phyloP scores from a whole-genome alignment of 2,113 vertebrate species.

The Turdus rufiventris region DNA sequence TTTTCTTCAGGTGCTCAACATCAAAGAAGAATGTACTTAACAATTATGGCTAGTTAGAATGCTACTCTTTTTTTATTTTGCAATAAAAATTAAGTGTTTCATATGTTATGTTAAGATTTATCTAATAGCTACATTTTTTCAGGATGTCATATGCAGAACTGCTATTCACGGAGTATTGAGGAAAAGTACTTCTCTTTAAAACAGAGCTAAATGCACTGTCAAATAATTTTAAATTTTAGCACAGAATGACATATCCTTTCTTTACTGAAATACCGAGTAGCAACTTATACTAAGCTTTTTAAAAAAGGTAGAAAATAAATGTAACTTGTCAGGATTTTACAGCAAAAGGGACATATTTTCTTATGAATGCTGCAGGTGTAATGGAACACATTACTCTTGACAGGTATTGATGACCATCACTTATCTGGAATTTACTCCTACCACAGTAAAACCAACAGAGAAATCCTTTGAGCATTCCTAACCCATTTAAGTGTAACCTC shows the following conservation, averaged over 20 bases:
- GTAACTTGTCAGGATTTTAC: background rate
- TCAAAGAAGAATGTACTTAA: background rate
- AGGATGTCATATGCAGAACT: background rate
- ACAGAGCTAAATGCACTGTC: background rate
- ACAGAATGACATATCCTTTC: background rate
- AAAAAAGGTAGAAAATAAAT: background rate
- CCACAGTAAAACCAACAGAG: background rate
- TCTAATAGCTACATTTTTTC: background rate
- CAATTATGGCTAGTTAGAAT: background rate
- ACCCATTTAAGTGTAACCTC: background rate
- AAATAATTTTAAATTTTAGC: background rate
- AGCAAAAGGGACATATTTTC: background rate
- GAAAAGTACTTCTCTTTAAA: background rate
- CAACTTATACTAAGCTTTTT: background rate
- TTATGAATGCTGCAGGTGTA: background rate
- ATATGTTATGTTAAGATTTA: background rate
- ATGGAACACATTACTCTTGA: background rate
- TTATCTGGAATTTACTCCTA: background rate
- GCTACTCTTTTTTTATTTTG: background rate
- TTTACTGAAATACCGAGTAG: background rate
- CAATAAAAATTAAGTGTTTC: background rate
- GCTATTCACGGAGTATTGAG: background rate
- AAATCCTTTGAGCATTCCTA: background rate
- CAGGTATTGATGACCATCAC: accelerated
- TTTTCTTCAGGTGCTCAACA: background rate